Conservation (phyloP, 2,113 vertebrate species). For the Dicerorhinus sumatrensis region DNA sequence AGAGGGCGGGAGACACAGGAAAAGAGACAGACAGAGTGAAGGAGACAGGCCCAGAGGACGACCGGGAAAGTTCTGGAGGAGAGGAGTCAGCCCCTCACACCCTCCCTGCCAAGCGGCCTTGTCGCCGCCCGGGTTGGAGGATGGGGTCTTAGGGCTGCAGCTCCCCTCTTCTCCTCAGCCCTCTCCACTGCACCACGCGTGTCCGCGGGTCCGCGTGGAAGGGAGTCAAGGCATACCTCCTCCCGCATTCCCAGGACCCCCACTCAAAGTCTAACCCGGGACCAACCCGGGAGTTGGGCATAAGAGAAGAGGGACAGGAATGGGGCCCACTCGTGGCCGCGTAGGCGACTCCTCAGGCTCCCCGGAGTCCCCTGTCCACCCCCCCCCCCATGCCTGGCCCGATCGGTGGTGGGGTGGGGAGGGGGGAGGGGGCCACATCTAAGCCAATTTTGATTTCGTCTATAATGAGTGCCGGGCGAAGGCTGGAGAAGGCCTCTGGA, state of each 20-base stretch:
- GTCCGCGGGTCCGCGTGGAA: slow-evolving; percentile 61
- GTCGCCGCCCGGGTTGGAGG: neutral
- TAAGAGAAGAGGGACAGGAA: slow-evolving; percentile 69
- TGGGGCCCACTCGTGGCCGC: slow-evolving; percentile 76
- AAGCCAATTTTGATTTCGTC: slow-evolving; percentile 88
- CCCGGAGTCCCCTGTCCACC: neutral
- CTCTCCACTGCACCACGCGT: slow-evolving; percentile 1
- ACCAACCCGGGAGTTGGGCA: neutral
- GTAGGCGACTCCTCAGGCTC: neutral
- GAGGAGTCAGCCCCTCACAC: neutral
- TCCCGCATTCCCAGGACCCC: neutral
- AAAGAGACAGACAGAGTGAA: neutral
- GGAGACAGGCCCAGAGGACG: neutral
- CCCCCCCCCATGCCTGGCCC: neutral
- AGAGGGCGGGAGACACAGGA: neutral
- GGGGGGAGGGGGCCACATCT: slow-evolving; percentile 76
- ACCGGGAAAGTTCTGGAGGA: slow-evolving; percentile 74
- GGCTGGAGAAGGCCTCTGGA: slow-evolving; percentile 84
- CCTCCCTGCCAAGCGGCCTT: neutral
- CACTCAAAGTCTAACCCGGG: neutral
- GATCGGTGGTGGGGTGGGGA: neutral
- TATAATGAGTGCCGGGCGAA: slow-evolving; percentile 85
- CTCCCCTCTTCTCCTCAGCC: neutral
- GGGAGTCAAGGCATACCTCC: too few species aligned
- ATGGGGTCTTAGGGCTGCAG: neutral